A percentile compares a stretch with the other conserved stretches of the same genome.
These are phyloP conservation scores for Eueides isabella DNA, from an alignment of 1,140 invertebrate species.

Conservation along the genomic window DNA sequence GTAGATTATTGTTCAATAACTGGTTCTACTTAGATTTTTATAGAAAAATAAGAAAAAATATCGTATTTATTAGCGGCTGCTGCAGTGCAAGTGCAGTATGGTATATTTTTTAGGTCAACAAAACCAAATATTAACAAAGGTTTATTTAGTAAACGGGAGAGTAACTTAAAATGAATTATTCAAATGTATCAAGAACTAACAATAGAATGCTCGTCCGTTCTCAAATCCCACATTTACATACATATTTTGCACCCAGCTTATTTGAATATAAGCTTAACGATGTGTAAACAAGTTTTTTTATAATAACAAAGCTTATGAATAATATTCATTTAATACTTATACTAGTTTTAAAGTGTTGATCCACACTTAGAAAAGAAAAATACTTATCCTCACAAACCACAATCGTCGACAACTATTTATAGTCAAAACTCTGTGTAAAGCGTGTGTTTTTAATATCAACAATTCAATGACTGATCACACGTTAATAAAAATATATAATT, in stretches of 20 bases:
- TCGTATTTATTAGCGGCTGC: background rate
- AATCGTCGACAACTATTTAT: no score
- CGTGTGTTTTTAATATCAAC: background rate
- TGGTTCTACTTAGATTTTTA: no score
- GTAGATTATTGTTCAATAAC: no score
- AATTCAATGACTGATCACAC: background rate
- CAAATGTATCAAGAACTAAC: background rate
- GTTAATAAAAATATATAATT: background rate
- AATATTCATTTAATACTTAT: no score
- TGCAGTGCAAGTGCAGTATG: no score
- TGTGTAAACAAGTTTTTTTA: background rate
- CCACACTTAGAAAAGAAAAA: no score
- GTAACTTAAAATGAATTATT: background rate
- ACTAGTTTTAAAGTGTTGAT: no score
- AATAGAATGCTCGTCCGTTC: background rate
- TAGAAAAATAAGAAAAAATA: no score
- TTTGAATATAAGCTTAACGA: background rate
- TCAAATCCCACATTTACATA: background rate
- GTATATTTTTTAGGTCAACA: no score
- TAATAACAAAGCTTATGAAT: background rate
- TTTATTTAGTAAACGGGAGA: background rate
- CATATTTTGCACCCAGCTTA: background rate
- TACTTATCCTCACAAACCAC: no score
- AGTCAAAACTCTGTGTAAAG: no score
- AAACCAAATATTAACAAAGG: no score